Base-by-base conservation (phyloP, 2,797 vertebrate species). In the Sarcophilus harrisii region DNA sequence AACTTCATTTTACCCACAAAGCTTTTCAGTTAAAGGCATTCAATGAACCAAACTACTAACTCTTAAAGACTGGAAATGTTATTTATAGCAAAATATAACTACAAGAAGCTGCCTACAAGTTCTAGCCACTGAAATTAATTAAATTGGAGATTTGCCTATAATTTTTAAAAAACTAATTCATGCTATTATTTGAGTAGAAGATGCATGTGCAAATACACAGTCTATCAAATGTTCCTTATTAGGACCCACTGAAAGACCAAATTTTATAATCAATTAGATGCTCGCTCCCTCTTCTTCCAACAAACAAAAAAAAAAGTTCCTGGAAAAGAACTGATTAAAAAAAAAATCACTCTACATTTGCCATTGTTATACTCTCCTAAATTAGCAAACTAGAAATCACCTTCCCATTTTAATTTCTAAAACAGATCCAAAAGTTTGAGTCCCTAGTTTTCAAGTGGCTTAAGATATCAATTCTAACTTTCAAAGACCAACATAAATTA, bases 381-480 rank as follows among this genome's bases (percentile, higher is more conserved):
- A 92, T 18, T 94, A 89, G 66, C 87, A 60, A 4, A 93, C 18
- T 5, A 49, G n/a, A 91, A 29, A 92, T 90, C 90, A 57, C 92
- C 57, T 81, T 91, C 90, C n/a, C 91, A 60, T 73, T 97, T 97
- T 73, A 95, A 96, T 89, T 93, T 95, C 94, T 94, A 32, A 95
- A 96, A 95, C 38, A 90, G 96, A 81, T 92, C 81, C 96, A 66
- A 95, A 97, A 95, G 38, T 27, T 92, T 45, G 91, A 96, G 38
- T 90, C 58, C 49, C 93, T 91, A 58, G 57, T 93, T 94, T 91
- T 58, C 59, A 90, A 32, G 66, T 92, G 95, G 96, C 57, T 95
- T 94, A 94, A 96, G 92, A 94, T n/a, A 73, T 16, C 49, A 30
- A 55, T 94, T 94, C 66, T 60, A 93, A 93, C 14, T 58, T 93